Evolutionary conservation across 2,888 invertebrate genomes (phyloP), one percentile per base, ranked within the genome.

Genomic region (Ophioninae sp.): DNA sequence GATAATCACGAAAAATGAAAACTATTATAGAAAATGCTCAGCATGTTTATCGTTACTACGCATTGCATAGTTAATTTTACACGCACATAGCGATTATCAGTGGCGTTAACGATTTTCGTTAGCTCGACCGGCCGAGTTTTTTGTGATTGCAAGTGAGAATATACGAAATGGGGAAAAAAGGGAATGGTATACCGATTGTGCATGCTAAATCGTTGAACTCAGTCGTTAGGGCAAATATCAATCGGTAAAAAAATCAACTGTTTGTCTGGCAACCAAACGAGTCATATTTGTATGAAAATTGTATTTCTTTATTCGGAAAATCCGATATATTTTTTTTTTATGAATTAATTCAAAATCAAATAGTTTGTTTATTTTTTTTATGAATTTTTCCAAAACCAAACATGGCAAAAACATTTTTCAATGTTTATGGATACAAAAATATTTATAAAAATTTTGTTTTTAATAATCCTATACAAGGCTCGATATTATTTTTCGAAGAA

Each of bases 41-140:
- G 91, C 91, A 91, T 91, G 91, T 86, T 65, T 79, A 75, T 80
- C 81, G 82, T 41, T 41, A 61, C 39, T 69, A 41, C 17, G 39
- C 41, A 75, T 72, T 79, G 39, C 71, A 56, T 44, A 51, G 44
- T 41, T 22, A 30, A 17, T 72, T 44, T 20, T 69, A 23, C 30
- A 30, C 23, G 30, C 37, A 30, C 72, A 44, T 51, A 51, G 51
- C 51, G 17, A 6, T 51, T 13, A 51, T 17, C 17, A 51, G 17
- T 17, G 17, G 13, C 51, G 51, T 51, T 51, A 51, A 0, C 51
- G 5, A 13, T 51, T 51, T 13, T 51, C 10, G 51, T 13, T 51
- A 10, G 10, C 13, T 51, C 51, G 51, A 51, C 51, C 17, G 17
- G 17, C 51, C 17, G 51, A 51, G 51, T 17, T 51, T 51, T 17